phyloP scores from a whole-genome alignment of 2,113 vertebrate genomes.

The Xiphias gladius region DNA sequence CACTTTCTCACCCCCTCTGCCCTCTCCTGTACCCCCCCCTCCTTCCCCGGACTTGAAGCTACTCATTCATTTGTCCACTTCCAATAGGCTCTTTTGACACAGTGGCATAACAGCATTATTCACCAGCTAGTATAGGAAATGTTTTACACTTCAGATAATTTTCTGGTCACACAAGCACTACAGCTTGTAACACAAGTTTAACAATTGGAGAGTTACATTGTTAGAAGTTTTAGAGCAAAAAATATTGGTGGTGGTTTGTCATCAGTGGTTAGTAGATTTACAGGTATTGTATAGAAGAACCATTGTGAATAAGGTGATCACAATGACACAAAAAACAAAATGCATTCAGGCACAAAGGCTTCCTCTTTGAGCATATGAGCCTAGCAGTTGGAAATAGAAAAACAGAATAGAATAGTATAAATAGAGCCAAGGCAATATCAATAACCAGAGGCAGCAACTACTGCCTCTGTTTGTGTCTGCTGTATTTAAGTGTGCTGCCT shows the following conservation, averaged over 20 bases:
- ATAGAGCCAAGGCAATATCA: constrained; percentile 45
- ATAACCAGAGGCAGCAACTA: constrained; percentile 55
- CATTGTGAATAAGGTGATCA: background rate
- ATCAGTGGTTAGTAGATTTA: background rate
- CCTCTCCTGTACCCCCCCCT: constrained; percentile 7
- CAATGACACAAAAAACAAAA: background rate
- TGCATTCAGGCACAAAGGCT: background rate
- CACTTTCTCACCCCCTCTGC: constrained; percentile 50
- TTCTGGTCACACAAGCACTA: background rate
- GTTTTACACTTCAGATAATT: background rate
- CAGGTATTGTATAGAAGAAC: background rate
- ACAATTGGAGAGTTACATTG: background rate
- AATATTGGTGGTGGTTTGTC: background rate
- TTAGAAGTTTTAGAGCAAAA: background rate
- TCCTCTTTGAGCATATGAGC: constrained; percentile 26
- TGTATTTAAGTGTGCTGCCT: constrained; percentile 51
- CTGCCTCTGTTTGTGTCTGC: constrained; percentile 60
- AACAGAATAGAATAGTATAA: constrained; percentile 45
- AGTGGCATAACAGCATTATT: constrained; percentile 2
- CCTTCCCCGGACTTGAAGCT: constrained; percentile 55
- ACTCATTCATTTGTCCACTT: constrained; percentile 64
- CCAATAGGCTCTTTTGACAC: constrained; percentile 39
- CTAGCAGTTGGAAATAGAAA: constrained; percentile 40
- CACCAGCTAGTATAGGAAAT: constrained; percentile 3
- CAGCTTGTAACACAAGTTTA: background rate